These are phyloP conservation scores for Drosophila azteca DNA, from an alignment of 1,140 invertebrate genomes.

Conservation along the genomic window DNA sequence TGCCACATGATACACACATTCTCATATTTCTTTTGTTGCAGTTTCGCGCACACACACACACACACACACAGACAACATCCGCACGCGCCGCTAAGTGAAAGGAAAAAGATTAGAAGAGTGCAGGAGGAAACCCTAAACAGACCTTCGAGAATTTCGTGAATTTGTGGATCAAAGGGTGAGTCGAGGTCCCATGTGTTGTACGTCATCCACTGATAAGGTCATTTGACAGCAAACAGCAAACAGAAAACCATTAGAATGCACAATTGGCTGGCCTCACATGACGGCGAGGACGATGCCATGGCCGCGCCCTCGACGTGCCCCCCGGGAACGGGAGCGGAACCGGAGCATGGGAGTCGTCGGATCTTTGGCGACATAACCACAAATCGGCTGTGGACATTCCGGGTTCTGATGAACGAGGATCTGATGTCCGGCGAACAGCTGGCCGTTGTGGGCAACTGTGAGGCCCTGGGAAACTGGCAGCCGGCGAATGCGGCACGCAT, in stretches of 20 bases:
- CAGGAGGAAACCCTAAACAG: background rate
- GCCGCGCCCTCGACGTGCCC: constrained; percentile 30
- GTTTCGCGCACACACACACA: background rate
- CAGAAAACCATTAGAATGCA: constrained; percentile 43
- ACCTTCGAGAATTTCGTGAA: constrained; percentile 5
- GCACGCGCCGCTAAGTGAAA: background rate
- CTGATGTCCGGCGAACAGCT: constrained; percentile 81
- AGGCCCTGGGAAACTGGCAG: constrained; percentile 84
- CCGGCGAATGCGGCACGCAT: constrained; percentile 84
- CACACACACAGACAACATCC: background rate
- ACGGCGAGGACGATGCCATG: constrained; percentile 48
- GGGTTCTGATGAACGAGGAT: constrained; percentile 64
- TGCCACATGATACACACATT: constrained; percentile 1
- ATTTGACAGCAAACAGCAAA: constrained; percentile 13
- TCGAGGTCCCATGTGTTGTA: constrained; percentile 9
- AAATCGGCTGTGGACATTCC: constrained; percentile 84
- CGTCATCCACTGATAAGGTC: constrained; percentile 31
- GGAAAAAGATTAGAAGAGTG: background rate
- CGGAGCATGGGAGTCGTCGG: constrained; percentile 25
- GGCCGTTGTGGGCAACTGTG: constrained; percentile 84
- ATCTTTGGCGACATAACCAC: constrained; percentile 60
- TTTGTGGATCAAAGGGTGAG: background rate
- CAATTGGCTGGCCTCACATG: constrained; percentile 60
- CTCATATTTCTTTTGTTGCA: constrained; percentile 11
- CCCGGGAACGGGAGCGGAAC: background rate